Evolutionary conservation across 2,888 invertebrate species (phyloP).

Genomic region (Campoplex capitator): DNA sequence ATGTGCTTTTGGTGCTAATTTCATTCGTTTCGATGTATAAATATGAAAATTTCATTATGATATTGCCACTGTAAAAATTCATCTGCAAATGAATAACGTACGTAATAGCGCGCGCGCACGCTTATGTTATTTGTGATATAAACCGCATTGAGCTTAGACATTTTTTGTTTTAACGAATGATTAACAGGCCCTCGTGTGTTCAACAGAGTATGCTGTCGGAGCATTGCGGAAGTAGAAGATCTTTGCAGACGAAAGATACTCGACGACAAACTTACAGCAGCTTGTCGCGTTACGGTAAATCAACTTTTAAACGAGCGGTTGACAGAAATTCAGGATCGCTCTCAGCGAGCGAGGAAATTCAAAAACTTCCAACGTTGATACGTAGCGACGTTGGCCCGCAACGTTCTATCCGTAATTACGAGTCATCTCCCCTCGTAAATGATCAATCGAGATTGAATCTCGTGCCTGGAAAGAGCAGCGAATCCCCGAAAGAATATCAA

Average conservation of each 20-base stretch:
- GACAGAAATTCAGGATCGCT: conserved; percentile 77
- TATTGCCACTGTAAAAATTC: too few relatives aligned
- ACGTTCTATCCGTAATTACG: conserved; percentile 8
- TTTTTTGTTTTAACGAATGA: conserved; percentile 49
- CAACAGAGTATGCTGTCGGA: conserved; percentile 84
- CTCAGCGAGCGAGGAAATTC: conserved; percentile 79
- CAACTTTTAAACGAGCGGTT: conserved; percentile 69
- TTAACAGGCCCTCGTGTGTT: conserved; percentile 68
- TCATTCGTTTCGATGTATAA: not conserved
- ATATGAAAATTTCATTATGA: too few relatives aligned
- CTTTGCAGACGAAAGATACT: conserved; percentile 72
- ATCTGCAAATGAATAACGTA: not conserved
- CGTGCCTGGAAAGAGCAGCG: conserved; percentile 22
- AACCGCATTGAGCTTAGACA: conserved; percentile 1
- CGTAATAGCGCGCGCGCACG: not conserved
- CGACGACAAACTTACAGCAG: conserved; percentile 81
- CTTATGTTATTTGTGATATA: not conserved
- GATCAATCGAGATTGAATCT: conserved; percentile 36
- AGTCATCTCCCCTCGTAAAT: conserved; percentile 12
- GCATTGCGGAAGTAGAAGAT: conserved; percentile 80
- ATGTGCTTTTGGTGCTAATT: not conserved
- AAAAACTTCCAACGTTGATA: conserved; percentile 67
- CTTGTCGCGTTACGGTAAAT: conserved; percentile 76
- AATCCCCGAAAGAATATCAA: conserved; percentile 4
- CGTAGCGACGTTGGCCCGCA: conserved; percentile 38